These are phyloP conservation scores for Rutpela maculata DNA, from an alignment of 2,888 invertebrate genomes.

Conservation along the genomic window DNA sequence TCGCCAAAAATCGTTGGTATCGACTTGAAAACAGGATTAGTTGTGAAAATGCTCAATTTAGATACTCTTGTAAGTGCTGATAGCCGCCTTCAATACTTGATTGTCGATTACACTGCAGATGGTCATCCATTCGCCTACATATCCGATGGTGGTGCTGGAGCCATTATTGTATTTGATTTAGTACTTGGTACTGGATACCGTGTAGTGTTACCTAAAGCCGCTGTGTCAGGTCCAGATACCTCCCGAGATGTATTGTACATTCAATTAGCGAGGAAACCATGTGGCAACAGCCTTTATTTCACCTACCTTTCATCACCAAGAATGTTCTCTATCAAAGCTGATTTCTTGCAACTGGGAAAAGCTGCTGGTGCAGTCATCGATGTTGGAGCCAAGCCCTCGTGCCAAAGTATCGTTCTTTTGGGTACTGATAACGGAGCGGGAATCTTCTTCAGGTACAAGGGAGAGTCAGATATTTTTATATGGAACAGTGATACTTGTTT, in stretches of 20 bases:
- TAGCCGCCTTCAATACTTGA: constrained; percentile 78
- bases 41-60: constrained; percentile 75
- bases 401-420: constrained; percentile 76
- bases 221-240: constrained; percentile 62
- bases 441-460: constrained; percentile 79
- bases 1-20: constrained; percentile 79
- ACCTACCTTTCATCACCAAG: constrained; percentile 77
- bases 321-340: constrained; percentile 77
- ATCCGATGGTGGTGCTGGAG: constrained; percentile 74
- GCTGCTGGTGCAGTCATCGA: constrained; percentile 77
- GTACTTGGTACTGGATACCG: constrained; percentile 75
- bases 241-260: constrained; percentile 78
- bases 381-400: constrained; percentile 74
- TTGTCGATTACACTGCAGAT: constrained; percentile 77
- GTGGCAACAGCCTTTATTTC: constrained; percentile 75
- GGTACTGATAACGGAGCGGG: constrained; percentile 79
- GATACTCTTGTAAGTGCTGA: constrained; percentile 74
- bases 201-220: constrained; percentile 77
- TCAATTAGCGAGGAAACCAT: constrained; percentile 75
- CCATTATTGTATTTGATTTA: constrained; percentile 76
- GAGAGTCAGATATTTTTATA: constrained; percentile 79
- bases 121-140: constrained; percentile 74
- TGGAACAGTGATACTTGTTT: constrained; percentile 80
- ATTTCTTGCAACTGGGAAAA: constrained; percentile 75
- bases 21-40: constrained; percentile 76